A percentile compares a stretch with the other conserved stretches of the same genome.
phyloP scores from a whole-genome alignment of 2,797 vertebrate genomes.

The Cyprinella venusta region DNA sequence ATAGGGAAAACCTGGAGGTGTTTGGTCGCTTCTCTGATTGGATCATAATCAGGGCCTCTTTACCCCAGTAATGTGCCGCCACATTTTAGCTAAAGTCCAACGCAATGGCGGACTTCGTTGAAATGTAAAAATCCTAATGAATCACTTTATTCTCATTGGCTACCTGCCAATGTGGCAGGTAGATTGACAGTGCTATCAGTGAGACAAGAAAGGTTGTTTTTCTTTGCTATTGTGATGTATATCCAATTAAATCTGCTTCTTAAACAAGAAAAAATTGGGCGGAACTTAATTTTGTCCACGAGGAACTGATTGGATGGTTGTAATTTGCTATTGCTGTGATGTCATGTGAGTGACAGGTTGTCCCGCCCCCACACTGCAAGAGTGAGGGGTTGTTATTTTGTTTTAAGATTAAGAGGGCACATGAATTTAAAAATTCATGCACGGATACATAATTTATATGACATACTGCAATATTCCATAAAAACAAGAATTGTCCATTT shows the following conservation, averaged over 20 bases:
- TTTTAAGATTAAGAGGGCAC: not conserved
- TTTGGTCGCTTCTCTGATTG: no score
- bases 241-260: not conserved
- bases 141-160: no score
- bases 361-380: not conserved
- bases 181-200: no score
- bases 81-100: no score
- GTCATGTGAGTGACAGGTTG: not conserved
- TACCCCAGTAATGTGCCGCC: no score
- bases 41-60: no score
- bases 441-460: not conserved
- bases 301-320: no score
- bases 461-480: not conserved
- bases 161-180: no score
- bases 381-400: not conserved
- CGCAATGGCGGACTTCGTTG: no score
- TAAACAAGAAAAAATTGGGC: not conserved
- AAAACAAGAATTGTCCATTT: not conserved
- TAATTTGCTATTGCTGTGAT: not conserved
- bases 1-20: no score
- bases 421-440: not conserved
- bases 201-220: not conserved
- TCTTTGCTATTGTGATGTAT: not conserved
- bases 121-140: no score
- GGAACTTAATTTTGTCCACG: not conserved